Conservation (phyloP, 2,888 invertebrate genomes). For the Conops quadrifasciatus region DNA sequence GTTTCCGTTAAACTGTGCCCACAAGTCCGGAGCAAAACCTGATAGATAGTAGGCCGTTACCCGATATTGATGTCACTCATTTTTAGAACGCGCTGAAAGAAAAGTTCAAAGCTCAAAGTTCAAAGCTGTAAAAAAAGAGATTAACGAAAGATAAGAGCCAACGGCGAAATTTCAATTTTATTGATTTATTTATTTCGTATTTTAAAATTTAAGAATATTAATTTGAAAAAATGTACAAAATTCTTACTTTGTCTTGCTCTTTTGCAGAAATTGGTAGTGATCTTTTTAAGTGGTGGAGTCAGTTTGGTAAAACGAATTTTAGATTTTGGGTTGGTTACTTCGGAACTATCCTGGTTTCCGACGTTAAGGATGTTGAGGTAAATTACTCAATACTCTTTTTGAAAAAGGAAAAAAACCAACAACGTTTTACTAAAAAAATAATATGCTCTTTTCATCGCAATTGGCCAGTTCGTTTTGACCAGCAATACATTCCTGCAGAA, state of each 20-base stretch:
- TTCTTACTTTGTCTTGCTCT: constrained; percentile 44
- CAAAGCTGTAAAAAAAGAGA: not conserved
- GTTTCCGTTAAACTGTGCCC: not conserved
- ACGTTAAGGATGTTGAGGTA: constrained; percentile 49
- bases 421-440: no score
- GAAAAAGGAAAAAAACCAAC: no score
- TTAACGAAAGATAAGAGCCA: not conserved
- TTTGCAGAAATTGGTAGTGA: constrained; percentile 49
- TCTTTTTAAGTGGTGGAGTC: constrained; percentile 49
- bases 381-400: no score
- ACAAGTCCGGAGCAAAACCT: not conserved
- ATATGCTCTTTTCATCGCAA: constrained; percentile 51
- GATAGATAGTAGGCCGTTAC: no score
- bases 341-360: constrained; percentile 40
- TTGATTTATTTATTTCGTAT: no score
- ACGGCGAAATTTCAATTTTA: no score
- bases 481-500: constrained; percentile 67
- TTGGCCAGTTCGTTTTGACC: constrained; percentile 55
- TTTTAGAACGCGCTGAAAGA: not conserved
- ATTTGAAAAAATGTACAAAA: constrained; percentile 27
- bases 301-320: constrained; percentile 37
- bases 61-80: no score
- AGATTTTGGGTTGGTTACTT: constrained; percentile 43
- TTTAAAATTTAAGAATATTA: not conserved
- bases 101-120: not conserved